Base-by-base conservation (phyloP, 1,140 invertebrate species). In the Eriocheir sinensis region DNA sequence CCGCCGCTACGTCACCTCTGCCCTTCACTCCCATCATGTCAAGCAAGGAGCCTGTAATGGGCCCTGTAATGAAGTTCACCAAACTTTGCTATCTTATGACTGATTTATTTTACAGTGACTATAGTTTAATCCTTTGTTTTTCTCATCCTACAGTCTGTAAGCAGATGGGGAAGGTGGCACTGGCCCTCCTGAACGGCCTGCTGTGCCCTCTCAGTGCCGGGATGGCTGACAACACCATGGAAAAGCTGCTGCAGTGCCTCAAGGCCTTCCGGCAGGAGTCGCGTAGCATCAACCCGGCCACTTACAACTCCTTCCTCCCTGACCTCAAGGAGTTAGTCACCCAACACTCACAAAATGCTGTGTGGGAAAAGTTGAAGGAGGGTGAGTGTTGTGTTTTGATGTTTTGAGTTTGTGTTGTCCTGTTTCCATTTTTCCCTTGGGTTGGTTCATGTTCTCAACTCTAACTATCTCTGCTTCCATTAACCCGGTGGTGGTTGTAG, bases 321-420 rank as follows among this genome's bases (percentile, higher is more conserved):
- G 0, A 8, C 30, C 34, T 94, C 30, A 94, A 94, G 86, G 80
- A 91, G 3, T 36, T 36, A 32, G 94, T 94, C 9, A 79, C 38
- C 6, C 34, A 27, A 36, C 21, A 81, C 48, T 92, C 81, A 72
- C 27, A 88, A 21, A 32, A 88, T 36, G 34, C 86, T 21, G 44
- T 94, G n/a, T 94, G 94, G 94, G 38, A 86, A 48, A 40, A 48
- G 17, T 53, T 94, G 36, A 94, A 94, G 72, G 94, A 94, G 88
- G 89, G 94, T 94, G 34, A 9, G 94, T 88, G 32, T 21, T n/a
- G n/a, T n/a, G n/a, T n/a, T 36, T 60, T 12, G 15, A 21, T 3
- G 2, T 60, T 2, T 17, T 91, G 48, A 91, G 40, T 34, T 1
- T 90, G 0, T 41, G 27, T 90, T 60, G n/a, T 48, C 34, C 17